Conservation (phyloP, 2,888 invertebrate genomes). For the Hyalella azteca region DNA sequence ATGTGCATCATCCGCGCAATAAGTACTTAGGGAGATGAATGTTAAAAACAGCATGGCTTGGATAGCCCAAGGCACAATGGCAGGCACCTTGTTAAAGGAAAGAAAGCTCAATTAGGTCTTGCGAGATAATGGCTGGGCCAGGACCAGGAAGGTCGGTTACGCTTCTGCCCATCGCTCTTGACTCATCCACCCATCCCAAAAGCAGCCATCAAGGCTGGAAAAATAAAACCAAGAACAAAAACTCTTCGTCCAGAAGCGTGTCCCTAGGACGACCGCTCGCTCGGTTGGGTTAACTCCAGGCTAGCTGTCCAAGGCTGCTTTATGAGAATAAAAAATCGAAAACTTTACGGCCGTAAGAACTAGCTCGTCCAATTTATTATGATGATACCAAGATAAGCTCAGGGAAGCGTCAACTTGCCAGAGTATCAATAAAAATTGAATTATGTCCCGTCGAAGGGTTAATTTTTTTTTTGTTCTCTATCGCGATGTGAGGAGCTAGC, state of each 20-base stretch:
- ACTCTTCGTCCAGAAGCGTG: constrained; percentile 14
- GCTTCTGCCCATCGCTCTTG: constrained; percentile 13
- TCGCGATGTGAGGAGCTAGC: neutral
- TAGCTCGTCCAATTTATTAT: constrained; percentile 16
- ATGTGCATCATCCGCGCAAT: no score
- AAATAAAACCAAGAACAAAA: constrained; percentile 7
- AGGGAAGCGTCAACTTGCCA: constrained; percentile 35
- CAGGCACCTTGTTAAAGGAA: constrained; percentile 37
- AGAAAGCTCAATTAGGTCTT: constrained; percentile 39
- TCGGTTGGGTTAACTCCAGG: no score
- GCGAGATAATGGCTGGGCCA: constrained; percentile 28
- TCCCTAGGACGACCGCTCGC: neutral
- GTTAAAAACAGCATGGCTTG: neutral
- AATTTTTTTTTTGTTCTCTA: constrained; percentile 10
- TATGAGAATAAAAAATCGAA: constrained; percentile 25
- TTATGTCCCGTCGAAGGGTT: neutral
- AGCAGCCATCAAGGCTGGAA: neutral
- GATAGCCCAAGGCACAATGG: neutral
- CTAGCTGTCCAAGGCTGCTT: neutral
- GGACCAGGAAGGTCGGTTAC: constrained; percentile 30
- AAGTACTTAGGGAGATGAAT: no score
- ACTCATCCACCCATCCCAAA: constrained; percentile 3
- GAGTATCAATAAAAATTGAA: constrained; percentile 35
- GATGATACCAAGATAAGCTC: constrained; percentile 29
- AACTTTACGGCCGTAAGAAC: constrained; percentile 16